phyloP scores from a whole-genome alignment of 2,113 vertebrate genomes.

The Sylvia atricapilla region DNA sequence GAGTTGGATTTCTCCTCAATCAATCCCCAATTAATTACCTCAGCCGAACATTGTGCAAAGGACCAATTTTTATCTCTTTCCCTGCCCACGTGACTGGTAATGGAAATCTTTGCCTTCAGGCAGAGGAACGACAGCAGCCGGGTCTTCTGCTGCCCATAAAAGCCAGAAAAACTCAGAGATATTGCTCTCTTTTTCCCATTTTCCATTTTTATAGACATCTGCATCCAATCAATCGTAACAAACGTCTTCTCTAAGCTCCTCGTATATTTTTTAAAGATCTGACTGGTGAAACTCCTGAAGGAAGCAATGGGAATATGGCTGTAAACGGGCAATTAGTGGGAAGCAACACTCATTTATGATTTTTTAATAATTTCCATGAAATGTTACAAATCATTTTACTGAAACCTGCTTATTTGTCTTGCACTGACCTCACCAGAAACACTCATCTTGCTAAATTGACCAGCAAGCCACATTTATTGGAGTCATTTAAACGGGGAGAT shows the following conservation, averaged over 20 bases:
- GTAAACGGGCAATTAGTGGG: background rate
- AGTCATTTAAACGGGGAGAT: background rate
- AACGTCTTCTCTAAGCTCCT: background rate
- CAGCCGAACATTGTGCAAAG: background rate
- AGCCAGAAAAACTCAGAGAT: background rate
- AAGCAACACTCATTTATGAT: background rate
- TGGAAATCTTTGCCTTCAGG: background rate
- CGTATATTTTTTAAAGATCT: background rate
- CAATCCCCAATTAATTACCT: slow-evolving; percentile 47
- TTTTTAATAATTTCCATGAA: slow-evolving; percentile 25
- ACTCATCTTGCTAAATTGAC: slow-evolving; percentile 14
- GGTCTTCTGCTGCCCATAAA: slow-evolving; percentile 21
- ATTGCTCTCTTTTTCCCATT: background rate
- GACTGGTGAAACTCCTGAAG: background rate
- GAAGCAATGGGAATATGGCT: background rate
- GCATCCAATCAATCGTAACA: background rate
- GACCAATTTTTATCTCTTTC: background rate
- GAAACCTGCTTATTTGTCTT: slow-evolving; percentile 9
- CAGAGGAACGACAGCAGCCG: background rate
- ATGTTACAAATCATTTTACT: background rate
- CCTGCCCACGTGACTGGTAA: background rate
- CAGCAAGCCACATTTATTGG: background rate
- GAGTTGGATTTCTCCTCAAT: slow-evolving; percentile 7
- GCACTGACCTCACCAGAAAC: background rate
- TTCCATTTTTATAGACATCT: background rate